These are phyloP conservation scores for Megaceryle maxima DNA, from an alignment of 2,113 vertebrate species.

Conservation along the genomic window DNA sequence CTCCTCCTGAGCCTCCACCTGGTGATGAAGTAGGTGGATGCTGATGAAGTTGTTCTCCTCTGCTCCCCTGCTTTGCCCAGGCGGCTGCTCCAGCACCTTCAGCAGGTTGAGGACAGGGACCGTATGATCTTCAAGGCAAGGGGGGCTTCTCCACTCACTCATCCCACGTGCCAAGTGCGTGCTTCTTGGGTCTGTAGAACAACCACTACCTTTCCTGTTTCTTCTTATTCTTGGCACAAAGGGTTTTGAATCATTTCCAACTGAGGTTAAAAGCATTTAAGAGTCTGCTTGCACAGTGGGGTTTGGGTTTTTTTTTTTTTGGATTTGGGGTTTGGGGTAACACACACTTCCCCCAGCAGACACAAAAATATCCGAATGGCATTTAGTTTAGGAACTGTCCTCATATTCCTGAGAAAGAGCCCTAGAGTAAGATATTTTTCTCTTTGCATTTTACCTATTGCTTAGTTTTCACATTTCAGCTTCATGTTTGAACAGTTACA, in stretches of 20 bases:
- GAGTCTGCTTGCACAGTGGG: neutral
- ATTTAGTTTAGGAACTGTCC: neutral
- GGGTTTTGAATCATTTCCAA: slow-evolving; percentile 2
- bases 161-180: neutral
- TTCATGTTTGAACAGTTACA: neutral
- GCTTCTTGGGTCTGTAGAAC: neutral
- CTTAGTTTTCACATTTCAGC: neutral
- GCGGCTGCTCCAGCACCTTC: neutral
- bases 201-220: slow-evolving; percentile 50
- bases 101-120: neutral
- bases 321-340: neutral
- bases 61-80: neutral
- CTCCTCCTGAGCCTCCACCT: neutral
- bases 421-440: neutral
- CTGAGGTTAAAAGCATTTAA: slow-evolving; percentile 37
- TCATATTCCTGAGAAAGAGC: neutral
- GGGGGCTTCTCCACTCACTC: neutral
- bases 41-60: neutral
- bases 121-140: fast-evolving
- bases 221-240: slow-evolving; percentile 57
- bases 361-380: neutral
- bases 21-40: neutral
- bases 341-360: neutral
- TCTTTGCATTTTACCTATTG: neutral
- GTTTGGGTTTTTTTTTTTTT: too few species aligned